Base-by-base conservation (phyloP, 2,113 vertebrate species). In the Solea solea region DNA sequence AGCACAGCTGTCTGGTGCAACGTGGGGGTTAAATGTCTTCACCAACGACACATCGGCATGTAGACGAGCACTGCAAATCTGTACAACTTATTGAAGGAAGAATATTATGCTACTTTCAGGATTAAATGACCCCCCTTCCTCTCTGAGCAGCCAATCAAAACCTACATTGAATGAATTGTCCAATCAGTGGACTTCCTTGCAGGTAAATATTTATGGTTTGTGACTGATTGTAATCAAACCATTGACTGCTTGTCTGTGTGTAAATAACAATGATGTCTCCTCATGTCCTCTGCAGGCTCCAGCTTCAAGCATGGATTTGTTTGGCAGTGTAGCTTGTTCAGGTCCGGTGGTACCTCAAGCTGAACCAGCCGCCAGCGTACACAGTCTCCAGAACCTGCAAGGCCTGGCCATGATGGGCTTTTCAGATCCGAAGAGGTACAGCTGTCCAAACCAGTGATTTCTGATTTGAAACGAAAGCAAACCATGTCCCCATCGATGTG, bases 181-280 rank as follows among this genome's bases (percentile, higher is more conserved):
- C 69, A 90, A 63, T 83, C 95, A 94, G 42, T 96, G 95, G 95
- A 94, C 86, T 34, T 90, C 95, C 42, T 88, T 96, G 69, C 95
- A 97, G 96, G 97, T 98, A 77, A 11, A 15, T 50, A 21, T 8
- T 56, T 2, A 25, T 1, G 9, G 5, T 41, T 28, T 53, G n/a
- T 40, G 21, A 25, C 45, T 14, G 34, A 9, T 14, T 21, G 15
- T 7, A 21, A n/a, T 21, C 48, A 27, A 53, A 57, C 16, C 25
- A n/a, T 15, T 12, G 3, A 8, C 48, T 16, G 28, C 45, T 49
- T 8, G 16, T 54, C 9, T n/a, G 4, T n/a, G 14, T 54, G 27
- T 74, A 3, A 67, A 9, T 5, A 10, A 14, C 28, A 0, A 15
- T 48, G 16, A 27, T 10, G 2, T 64, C 28, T 45, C 9, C 7